Evolutionary conservation across 1,140 invertebrate species (phyloP).

Genomic region (Scaptomyza hsui): DNA sequence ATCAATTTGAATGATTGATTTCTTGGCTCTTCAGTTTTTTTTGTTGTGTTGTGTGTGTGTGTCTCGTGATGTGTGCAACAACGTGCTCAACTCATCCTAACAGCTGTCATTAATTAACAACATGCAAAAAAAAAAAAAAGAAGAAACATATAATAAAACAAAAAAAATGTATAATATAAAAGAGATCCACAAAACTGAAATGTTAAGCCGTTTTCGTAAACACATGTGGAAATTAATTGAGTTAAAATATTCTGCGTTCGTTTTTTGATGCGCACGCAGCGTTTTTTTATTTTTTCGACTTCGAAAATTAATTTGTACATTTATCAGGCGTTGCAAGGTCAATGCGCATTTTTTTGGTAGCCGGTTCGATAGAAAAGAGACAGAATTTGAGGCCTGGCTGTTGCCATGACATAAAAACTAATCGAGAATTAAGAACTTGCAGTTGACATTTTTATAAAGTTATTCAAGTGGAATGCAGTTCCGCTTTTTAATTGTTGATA

Average conservation of each 20-base stretch:
- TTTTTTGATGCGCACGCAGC: slow-evolving; percentile 48
- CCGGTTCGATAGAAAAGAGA: slow-evolving; percentile 22
- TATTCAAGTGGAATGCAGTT: slow-evolving; percentile 11
- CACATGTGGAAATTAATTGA: slow-evolving; percentile 73
- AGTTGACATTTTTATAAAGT: slow-evolving; percentile 1
- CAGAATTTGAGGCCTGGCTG: slow-evolving; percentile 4
- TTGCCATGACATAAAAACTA: slow-evolving; percentile 19
- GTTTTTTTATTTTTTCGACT: slow-evolving; percentile 38
- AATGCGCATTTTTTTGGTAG: slow-evolving; percentile 49
- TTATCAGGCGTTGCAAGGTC: slow-evolving; percentile 74
- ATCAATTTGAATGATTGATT: slow-evolving; percentile 81
- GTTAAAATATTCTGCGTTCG: slow-evolving; percentile 77
- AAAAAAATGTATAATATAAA: slow-evolving; percentile 21
- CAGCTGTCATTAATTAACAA: slow-evolving; percentile 74
- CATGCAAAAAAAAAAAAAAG: slow-evolving; percentile 63
- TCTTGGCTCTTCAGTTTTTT: slow-evolving; percentile 62
- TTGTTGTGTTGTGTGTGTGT: slow-evolving; percentile 9
- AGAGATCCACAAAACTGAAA: slow-evolving; percentile 29
- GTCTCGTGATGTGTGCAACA: slow-evolving; percentile 64
- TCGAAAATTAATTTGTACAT: slow-evolving; percentile 62
- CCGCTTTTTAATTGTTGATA: slow-evolving; percentile 39
- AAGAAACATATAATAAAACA: slow-evolving; percentile 13
- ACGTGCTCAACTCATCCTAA: slow-evolving; percentile 40
- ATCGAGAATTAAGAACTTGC: slow-evolving; percentile 8
- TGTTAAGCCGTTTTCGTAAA: slow-evolving; percentile 20